A percentile compares a stretch with the other conserved stretches of the same genome.
Evolutionary conservation across 1,140 invertebrate species (phyloP).

Genomic region (Frieseomelitta varia): DNA sequence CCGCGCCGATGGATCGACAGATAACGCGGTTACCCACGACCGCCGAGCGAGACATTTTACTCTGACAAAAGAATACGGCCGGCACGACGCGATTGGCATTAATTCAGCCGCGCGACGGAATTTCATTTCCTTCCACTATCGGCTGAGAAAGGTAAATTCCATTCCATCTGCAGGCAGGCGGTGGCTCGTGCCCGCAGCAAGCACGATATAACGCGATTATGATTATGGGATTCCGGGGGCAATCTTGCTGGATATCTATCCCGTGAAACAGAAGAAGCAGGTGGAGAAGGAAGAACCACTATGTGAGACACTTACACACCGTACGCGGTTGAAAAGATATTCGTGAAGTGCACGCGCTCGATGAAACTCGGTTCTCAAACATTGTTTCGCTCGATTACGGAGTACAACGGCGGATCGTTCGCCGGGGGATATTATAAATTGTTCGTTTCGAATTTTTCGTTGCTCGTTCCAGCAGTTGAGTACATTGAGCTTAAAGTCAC

Average conservation of each 20-base stretch:
- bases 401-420: neutral
- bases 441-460: no score
- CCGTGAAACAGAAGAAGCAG: neutral
- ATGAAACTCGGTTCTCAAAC: neutral
- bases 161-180: neutral
- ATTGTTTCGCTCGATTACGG: neutral
- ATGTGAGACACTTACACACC: neutral
- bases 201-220: constrained; percentile 3
- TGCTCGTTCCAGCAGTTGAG: no score
- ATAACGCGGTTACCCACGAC: neutral
- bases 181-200: neutral
- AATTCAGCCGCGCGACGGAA: constrained; percentile 20
- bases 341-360: no score
- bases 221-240: neutral
- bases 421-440: no score
- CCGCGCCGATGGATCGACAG: neutral
- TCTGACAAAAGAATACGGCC: neutral
- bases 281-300: neutral
- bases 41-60: neutral
- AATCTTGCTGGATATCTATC: neutral
- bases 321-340: rapidly evolving
- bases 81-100: neutral
- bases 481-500: no score
- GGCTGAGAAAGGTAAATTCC: constrained; percentile 12
- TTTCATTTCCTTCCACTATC: constrained; percentile 28